Evolutionary conservation across 2,797 vertebrate species (phyloP).

Genomic region (Neomorphus geoffroyi): DNA sequence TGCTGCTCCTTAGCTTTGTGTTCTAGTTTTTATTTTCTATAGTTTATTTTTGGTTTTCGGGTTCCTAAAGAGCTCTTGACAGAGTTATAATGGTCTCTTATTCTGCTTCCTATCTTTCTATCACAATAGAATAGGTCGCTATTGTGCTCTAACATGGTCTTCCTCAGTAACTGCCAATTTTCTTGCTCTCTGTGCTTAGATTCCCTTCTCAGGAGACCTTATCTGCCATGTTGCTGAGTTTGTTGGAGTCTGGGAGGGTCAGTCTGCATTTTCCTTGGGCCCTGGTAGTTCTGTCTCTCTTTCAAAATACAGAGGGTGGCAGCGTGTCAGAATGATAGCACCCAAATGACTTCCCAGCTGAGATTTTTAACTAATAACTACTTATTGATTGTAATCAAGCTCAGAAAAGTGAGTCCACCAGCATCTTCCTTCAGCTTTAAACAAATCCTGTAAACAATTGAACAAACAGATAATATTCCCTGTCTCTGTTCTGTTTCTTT

Average conservation of each 20-base stretch:
- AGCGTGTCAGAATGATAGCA: neutral
- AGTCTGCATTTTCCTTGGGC: neutral
- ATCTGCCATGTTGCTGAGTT: neutral
- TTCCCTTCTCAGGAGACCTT: neutral
- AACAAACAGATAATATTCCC: neutral
- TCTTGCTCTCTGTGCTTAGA: neutral
- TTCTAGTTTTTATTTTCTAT: neutral
- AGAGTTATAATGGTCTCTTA: neutral
- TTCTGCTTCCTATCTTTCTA: neutral
- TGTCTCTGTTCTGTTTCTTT: neutral
- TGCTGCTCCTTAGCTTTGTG: neutral
- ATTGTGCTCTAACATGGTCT: neutral
- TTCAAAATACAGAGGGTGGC: neutral
- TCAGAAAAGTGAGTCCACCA: neutral
- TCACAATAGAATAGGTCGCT: neutral
- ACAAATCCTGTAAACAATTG: neutral
- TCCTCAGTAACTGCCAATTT: neutral
- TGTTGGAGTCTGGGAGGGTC: neutral
- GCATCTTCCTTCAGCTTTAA: neutral
- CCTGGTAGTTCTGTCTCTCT: neutral
- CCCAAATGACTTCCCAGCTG: conserved; percentile 15
- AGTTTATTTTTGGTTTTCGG: neutral
- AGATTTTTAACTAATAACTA: conserved; percentile 21
- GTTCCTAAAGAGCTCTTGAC: neutral
- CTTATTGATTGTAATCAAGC: conserved; percentile 10